Conservation (phyloP, 2,797 vertebrate genomes). For the Gymnoscopelus braueri region DNA sequence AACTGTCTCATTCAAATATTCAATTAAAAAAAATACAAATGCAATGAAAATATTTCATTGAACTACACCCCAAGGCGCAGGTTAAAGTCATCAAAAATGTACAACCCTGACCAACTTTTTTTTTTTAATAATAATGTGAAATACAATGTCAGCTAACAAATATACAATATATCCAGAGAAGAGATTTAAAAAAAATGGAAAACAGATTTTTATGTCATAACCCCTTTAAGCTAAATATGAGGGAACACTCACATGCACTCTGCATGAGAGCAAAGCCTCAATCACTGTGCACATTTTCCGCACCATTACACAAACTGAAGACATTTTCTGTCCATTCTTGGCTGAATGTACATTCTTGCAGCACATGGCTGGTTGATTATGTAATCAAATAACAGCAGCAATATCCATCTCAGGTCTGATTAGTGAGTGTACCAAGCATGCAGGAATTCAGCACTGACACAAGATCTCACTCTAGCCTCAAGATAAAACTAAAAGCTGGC, state of each 20-base stretch:
- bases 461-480: conserved; percentile 24
- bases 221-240: background rate
- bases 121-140: too few species aligned
- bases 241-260: background rate
- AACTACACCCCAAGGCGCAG: too few species aligned
- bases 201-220: too few species aligned
- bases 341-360: conserved; percentile 17
- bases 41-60: too few species aligned
- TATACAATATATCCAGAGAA: too few species aligned
- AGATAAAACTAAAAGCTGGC: conserved; percentile 32
- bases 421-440: conserved; percentile 47
- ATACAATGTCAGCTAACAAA: too few species aligned
- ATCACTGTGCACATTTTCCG: background rate
- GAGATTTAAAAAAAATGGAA: too few species aligned
- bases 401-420: conserved; percentile 48
- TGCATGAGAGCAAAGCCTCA: background rate
- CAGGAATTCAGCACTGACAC: conserved; percentile 47
- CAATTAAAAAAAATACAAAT: too few species aligned
- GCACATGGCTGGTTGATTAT: conserved; percentile 38
- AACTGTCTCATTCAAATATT: too few species aligned
- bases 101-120: too few species aligned
- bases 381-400: conserved; percentile 56
- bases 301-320: conserved; percentile 15
- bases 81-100: too few species aligned
- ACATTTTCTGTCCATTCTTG: background rate